phyloP scores from a whole-genome alignment of 2,888 invertebrate species.

The Melinopterus prodromus region DNA sequence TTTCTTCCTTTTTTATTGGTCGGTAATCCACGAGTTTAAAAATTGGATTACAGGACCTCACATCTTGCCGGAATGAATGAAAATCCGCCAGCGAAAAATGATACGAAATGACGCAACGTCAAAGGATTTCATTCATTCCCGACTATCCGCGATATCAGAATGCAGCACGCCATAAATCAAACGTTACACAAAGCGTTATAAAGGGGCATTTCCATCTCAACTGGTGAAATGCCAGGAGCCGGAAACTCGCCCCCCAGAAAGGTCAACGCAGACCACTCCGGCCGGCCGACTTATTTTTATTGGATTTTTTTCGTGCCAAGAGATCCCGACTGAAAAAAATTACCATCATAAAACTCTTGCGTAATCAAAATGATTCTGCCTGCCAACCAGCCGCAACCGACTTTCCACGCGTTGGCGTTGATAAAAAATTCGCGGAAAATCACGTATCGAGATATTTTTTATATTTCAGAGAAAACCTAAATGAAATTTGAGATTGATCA shows the following conservation, averaged over 20 bases:
- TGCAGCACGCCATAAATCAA: not conserved
- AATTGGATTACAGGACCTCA: no score
- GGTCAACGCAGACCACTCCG: not conserved
- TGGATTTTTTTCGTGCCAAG: not conserved
- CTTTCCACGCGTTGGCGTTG: not conserved
- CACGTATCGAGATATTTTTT: no score
- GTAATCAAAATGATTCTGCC: not conserved
- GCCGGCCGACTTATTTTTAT: not conserved
- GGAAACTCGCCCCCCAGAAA: not conserved
- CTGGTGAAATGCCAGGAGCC: not conserved
- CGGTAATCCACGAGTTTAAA: no score
- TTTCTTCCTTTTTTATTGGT: no score
- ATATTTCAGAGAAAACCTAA: no score
- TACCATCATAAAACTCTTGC: not conserved
- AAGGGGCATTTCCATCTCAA: not conserved
- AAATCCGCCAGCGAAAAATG: not conserved
- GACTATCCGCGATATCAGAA: not conserved
- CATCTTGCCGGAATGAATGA: no score
- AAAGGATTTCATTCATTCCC: not conserved
- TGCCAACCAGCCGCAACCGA: not conserved
- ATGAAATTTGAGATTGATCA: no score
- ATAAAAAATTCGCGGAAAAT: not conserved
- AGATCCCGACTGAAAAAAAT: not conserved
- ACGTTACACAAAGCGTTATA: constrained; percentile 4
- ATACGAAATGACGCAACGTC: not conserved